Percentiles rank a stretch among this genome's conserved stretches.
Evolutionary conservation across 2,888 invertebrate genomes (phyloP).

Genomic region (Emmelina monodactyla): DNA sequence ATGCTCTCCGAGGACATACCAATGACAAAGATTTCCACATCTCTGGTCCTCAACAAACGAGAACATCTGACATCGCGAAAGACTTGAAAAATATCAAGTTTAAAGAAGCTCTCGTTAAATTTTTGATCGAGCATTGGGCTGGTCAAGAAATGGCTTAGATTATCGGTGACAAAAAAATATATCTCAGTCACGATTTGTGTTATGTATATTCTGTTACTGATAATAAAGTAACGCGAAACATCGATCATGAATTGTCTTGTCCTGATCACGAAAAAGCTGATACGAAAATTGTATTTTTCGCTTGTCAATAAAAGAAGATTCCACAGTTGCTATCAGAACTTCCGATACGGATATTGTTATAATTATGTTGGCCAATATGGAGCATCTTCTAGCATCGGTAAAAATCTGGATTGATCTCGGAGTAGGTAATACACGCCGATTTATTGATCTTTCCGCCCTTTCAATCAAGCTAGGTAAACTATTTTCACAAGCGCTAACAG

Average conservation of each 20-base stretch:
- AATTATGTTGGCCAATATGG: constrained; percentile 1
- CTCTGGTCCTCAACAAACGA: constrained; percentile 12
- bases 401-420: constrained; percentile 5
- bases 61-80: constrained; percentile 14
- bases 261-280: constrained; percentile 2
- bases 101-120: constrained; percentile 18
- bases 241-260: constrained; percentile 1
- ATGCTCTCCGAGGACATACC: constrained; percentile 11
- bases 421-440: constrained; percentile 4
- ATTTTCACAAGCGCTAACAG: neutral
- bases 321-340: neutral
- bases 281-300: neutral
- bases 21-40: constrained; percentile 11
- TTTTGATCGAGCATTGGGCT: constrained; percentile 19
- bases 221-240: neutral
- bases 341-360: neutral
- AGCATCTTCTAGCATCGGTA: constrained; percentile 1
- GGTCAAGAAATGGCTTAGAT: constrained; percentile 14
- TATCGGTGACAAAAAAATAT: constrained; percentile 10
- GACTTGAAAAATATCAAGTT: constrained; percentile 19
- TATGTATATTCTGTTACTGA: neutral
- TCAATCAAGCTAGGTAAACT: neutral
- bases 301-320: neutral
- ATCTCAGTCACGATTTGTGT: neutral
- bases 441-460: neutral